These are phyloP conservation scores for Peromyscus maniculatus DNA, from an alignment of 2,113 vertebrate species.

Conservation along the genomic window DNA sequence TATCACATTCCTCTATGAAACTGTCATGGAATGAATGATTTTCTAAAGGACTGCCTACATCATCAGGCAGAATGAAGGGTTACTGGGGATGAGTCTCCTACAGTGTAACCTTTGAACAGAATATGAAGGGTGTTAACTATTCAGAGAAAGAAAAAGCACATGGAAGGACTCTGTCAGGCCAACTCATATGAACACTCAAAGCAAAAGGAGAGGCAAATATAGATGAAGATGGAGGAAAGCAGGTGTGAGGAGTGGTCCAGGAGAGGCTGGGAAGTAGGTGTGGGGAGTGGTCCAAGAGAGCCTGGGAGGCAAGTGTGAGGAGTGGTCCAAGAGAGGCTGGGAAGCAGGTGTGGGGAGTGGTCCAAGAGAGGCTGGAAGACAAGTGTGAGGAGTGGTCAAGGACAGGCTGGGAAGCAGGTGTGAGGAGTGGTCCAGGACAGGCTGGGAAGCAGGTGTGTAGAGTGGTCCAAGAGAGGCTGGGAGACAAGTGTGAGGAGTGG, in stretches of 20 bases:
- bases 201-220: not conserved
- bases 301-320: not conserved
- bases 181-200: not conserved
- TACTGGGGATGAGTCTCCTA: not conserved
- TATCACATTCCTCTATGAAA: not conserved
- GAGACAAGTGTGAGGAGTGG: not conserved
- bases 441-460: not conserved
- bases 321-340: not conserved
- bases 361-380: not conserved
- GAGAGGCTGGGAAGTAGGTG: not conserved
- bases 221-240: not conserved
- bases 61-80: not conserved
- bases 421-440: not conserved
- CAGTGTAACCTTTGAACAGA: not conserved
- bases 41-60: not conserved
- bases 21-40: not conserved
- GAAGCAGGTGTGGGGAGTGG: not conserved
- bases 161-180: not conserved
- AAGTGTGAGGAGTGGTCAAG: not conserved
- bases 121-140: not conserved
- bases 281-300: not conserved
- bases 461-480: rapidly evolving
- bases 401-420: not conserved
- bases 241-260: not conserved
- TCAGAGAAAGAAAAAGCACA: not conserved